Percentiles rank a stretch among this genome's conserved stretches.
phyloP scores from a whole-genome alignment of 2,888 invertebrate genomes.

The Auanema freiburgensis region DNA sequence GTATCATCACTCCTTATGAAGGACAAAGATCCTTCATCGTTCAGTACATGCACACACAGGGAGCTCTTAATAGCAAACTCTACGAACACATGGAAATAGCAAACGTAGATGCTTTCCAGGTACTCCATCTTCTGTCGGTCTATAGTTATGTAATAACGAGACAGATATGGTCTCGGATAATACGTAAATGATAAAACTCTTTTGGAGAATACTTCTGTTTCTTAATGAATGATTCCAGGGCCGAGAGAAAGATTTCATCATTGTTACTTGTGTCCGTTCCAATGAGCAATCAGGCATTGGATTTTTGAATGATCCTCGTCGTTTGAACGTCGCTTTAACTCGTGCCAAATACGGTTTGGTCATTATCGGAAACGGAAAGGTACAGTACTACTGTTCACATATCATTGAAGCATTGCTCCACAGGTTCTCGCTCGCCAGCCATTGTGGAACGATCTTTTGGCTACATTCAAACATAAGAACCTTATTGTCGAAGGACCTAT shows the following conservation, averaged over 20 bases:
- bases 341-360: constrained; percentile 81
- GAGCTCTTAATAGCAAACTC: constrained; percentile 89
- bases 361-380: constrained; percentile 95
- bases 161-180: background rate
- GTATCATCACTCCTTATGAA: constrained; percentile 94
- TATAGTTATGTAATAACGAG: no score
- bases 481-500: constrained; percentile 89
- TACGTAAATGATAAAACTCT: background rate
- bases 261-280: constrained; percentile 96
- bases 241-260: constrained; percentile 96
- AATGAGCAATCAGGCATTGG: constrained; percentile 99
- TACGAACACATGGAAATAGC: constrained; percentile 97
- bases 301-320: constrained; percentile 93
- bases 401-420: background rate
- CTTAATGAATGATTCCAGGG: no score
- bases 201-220: no score
- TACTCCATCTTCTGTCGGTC: constrained; percentile 14
- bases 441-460: constrained; percentile 91
- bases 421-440: constrained; percentile 89
- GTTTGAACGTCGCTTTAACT: constrained; percentile 95
- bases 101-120: constrained; percentile 91
- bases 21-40: constrained; percentile 91
- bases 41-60: constrained; percentile 98
- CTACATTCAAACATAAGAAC: constrained; percentile 42
- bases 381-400: no score